These are phyloP conservation scores for Listronotus bonariensis DNA, from an alignment of 1,140 invertebrate genomes.

Conservation along the genomic window DNA sequence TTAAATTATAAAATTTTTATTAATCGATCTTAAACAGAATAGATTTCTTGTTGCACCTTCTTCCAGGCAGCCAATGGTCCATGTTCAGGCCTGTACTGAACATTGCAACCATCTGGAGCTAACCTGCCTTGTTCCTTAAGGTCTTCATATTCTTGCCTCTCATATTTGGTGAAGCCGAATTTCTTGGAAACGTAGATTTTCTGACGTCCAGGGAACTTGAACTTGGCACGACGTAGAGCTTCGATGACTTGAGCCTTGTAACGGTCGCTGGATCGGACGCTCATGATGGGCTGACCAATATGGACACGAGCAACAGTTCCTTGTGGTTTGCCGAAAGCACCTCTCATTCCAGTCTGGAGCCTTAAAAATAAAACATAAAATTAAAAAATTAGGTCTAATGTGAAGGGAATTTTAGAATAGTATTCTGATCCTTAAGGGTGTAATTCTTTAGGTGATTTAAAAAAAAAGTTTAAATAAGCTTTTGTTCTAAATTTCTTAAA, in stretches of 20 bases:
- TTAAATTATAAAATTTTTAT: too few species aligned
- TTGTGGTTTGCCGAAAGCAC: slow-evolving; percentile 98
- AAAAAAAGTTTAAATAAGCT: too few species aligned
- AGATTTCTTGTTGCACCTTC: slow-evolving; percentile 69
- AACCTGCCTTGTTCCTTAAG: slow-evolving; percentile 82
- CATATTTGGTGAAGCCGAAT: slow-evolving; percentile 99
- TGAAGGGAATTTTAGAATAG: too few species aligned
- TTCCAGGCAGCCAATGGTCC: slow-evolving; percentile 90
- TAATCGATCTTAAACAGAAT: slow-evolving; percentile 14
- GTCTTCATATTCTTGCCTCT: slow-evolving; percentile 85
- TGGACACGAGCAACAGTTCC: slow-evolving; percentile 97
- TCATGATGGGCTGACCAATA: slow-evolving; percentile 99
- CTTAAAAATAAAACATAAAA: slow-evolving; percentile 61
- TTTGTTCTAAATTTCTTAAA: too few species aligned
- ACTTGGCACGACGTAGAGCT: slow-evolving; percentile 83
- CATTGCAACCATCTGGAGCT: slow-evolving; percentile 91
- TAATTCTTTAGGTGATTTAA: too few species aligned
- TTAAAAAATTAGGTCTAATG: too few species aligned
- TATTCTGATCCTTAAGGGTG: too few species aligned
- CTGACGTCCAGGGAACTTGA: slow-evolving; percentile 99
- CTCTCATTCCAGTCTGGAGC: slow-evolving; percentile 99
- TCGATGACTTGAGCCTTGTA: slow-evolving; percentile 79
- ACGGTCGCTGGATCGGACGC: slow-evolving; percentile 91
- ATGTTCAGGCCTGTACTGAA: slow-evolving; percentile 91
- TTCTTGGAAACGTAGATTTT: slow-evolving; percentile 98